phyloP scores from a whole-genome alignment of 1,140 invertebrate genomes.

The Drosophila bipectinata region DNA sequence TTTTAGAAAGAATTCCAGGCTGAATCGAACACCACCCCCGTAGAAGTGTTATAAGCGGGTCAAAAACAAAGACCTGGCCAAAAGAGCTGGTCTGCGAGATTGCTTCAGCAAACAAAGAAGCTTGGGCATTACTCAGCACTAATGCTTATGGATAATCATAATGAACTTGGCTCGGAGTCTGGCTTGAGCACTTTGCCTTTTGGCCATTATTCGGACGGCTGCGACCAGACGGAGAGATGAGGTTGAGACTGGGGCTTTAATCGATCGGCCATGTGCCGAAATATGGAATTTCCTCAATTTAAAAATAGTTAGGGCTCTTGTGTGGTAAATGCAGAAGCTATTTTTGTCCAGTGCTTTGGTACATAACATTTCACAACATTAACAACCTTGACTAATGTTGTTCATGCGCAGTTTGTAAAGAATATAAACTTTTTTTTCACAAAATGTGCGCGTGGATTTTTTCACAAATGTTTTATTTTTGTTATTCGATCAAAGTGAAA shows the following conservation, averaged over 20 bases:
- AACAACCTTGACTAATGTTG: conserved; percentile 74
- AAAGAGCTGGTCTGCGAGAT: background rate
- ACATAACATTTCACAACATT: conserved; percentile 59
- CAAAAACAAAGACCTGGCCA: conserved; percentile 22
- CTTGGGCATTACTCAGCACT: conserved; percentile 50
- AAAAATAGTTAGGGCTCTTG: conserved; percentile 59
- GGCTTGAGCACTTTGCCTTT: conserved; percentile 6
- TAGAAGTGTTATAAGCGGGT: background rate
- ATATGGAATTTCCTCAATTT: conserved; percentile 74
- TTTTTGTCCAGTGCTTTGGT: conserved; percentile 52
- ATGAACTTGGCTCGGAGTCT: conserved; percentile 31
- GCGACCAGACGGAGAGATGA: conserved; percentile 5
- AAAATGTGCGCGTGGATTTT: conserved; percentile 61
- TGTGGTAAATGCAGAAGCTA: conserved; percentile 54
- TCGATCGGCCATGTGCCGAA: conserved; percentile 67
- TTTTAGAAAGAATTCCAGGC: background rate
- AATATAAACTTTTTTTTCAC: conserved; percentile 46
- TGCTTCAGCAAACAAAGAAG: conserved; percentile 25
- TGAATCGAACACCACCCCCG: conserved; percentile 1
- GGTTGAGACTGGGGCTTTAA: conserved; percentile 18
- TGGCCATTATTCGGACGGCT: conserved; percentile 4
- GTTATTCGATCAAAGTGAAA: conserved; percentile 67
- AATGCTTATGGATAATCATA: conserved; percentile 41
- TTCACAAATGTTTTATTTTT: conserved; percentile 13
- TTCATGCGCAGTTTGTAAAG: conserved; percentile 70